These are phyloP conservation scores for Cataglyphis livida DNA, from an alignment of 2,888 invertebrate genomes.

Conservation along the genomic window DNA sequence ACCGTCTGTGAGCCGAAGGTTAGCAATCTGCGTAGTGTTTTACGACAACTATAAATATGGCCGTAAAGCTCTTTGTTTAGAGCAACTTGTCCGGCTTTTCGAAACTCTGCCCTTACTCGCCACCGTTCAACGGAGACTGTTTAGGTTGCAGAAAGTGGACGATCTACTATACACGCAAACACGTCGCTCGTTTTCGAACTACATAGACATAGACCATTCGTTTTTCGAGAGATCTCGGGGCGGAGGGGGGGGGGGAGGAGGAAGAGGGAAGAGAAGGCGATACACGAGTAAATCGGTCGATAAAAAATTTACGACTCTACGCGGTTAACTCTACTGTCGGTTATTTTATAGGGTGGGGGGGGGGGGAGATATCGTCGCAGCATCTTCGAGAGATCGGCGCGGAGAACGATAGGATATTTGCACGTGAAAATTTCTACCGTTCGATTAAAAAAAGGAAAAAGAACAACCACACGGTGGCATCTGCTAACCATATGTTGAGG, in stretches of 20 bases:
- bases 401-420: slow-evolving; percentile 35
- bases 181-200: slow-evolving; percentile 10
- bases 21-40: slow-evolving; percentile 84
- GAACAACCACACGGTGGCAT: slow-evolving; percentile 63
- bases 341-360: not conserved
- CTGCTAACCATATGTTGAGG: slow-evolving; percentile 76
- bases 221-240: slow-evolving; percentile 21
- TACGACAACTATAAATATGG: slow-evolving; percentile 85
- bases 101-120: slow-evolving; percentile 73
- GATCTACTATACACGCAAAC: slow-evolving; percentile 20
- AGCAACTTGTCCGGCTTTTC: slow-evolving; percentile 82
- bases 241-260: fast-evolving
- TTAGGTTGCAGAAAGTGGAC: slow-evolving; percentile 54
- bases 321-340: not conserved
- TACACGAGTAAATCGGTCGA: not conserved
- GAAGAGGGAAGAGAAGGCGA: not conserved
- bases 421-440: slow-evolving; percentile 69
- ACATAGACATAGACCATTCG: not conserved
- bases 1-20: slow-evolving; percentile 77
- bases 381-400: not conserved
- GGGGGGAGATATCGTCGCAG: not conserved
- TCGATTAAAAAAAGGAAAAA: slow-evolving; percentile 64
- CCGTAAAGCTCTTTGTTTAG: slow-evolving; percentile 84
- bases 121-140: slow-evolving; percentile 58
- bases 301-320: not conserved